Base-by-base conservation (phyloP, 2,113 vertebrate species). In the Phaethon lepturus region DNA sequence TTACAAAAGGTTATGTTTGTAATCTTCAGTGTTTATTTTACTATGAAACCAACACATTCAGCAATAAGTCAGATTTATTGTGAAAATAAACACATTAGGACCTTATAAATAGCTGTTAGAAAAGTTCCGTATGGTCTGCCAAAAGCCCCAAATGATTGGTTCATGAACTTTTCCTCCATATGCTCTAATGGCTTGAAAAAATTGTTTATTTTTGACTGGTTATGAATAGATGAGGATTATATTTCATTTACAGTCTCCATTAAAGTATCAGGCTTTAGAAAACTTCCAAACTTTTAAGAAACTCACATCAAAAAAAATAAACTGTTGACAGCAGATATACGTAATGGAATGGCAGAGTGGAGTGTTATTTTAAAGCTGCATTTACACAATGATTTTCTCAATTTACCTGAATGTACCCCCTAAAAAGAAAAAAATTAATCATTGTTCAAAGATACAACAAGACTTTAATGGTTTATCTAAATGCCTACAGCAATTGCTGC, bases 21-120 rank as follows among this genome's bases (percentile, higher is more conserved):
- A 95, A 97, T 97, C 93, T 94, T 93, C 80, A 95, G 49, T 97
- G 96, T 97, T 97, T 97, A 97, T 98, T 98, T 97, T 96, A 96
- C 88, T 96, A 94, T 93, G 91, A 97, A 97, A 97, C 90, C 95
- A 97, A 98, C 93, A 96, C 93, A 96, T 97, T 96, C 97, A 96
- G 96, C 91, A 96, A 96, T 97, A 97, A 96, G 95, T 97, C 94
- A 95, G 91, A 95, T 97, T 97, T 98, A 97, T 94, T 97, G 96
- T 95, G 93, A 98, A 98, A 97, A 97, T 97, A 97, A 97, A 98
- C 96, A 97, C 94, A 96, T 94, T 94, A 97, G 81, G 69, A 88
- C 93, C 95, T 93, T 97, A 96, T 97, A 97, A 97, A 98, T 97
- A 97, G 96, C 90, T 90, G 93, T 93, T 97, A 97, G 95, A 97